phyloP scores from a whole-genome alignment of 2,113 vertebrate genomes.

The Nipponia nippon region DNA sequence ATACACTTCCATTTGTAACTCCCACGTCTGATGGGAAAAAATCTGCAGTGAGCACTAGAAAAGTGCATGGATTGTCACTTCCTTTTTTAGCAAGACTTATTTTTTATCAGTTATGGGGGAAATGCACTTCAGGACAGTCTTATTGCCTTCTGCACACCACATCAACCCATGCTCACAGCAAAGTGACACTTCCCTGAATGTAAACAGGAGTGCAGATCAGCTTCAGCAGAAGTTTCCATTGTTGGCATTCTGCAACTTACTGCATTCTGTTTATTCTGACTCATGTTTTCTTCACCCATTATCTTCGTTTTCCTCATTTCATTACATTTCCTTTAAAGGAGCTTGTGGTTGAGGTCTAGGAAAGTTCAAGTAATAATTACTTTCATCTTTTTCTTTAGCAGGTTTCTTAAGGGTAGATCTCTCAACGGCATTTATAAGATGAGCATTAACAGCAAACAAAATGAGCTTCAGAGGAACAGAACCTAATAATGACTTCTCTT shows the following conservation, averaged over 20 bases:
- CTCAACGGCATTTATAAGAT: constrained; percentile 42
- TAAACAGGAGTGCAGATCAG: not conserved
- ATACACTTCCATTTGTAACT: not conserved
- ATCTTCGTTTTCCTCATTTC: constrained; percentile 53
- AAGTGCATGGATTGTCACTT: not conserved
- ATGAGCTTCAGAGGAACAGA: constrained; percentile 58
- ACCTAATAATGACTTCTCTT: constrained; percentile 29
- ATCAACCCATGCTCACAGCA: not conserved
- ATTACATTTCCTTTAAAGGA: constrained; percentile 53
- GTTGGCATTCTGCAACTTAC: constrained; percentile 36
- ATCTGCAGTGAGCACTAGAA: not conserved
- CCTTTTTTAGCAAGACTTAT: not conserved
- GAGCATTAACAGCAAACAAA: constrained; percentile 48
- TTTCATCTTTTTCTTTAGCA: constrained; percentile 45
- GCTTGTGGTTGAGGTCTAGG: constrained; percentile 54
- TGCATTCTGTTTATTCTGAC: constrained; percentile 62
- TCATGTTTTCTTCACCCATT: constrained; percentile 62
- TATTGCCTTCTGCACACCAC: not conserved
- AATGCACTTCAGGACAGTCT: constrained; percentile 47
- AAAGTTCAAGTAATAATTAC: constrained; percentile 58
- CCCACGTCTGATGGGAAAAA: not conserved
- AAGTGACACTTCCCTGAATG: not conserved
- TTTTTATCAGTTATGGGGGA: constrained; percentile 15
- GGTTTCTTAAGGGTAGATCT: constrained; percentile 30
- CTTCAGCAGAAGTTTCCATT: constrained; percentile 59